These are phyloP conservation scores for Steinernema feltiae DNA, from an alignment of 1,140 invertebrate genomes.

Conservation along the genomic window DNA sequence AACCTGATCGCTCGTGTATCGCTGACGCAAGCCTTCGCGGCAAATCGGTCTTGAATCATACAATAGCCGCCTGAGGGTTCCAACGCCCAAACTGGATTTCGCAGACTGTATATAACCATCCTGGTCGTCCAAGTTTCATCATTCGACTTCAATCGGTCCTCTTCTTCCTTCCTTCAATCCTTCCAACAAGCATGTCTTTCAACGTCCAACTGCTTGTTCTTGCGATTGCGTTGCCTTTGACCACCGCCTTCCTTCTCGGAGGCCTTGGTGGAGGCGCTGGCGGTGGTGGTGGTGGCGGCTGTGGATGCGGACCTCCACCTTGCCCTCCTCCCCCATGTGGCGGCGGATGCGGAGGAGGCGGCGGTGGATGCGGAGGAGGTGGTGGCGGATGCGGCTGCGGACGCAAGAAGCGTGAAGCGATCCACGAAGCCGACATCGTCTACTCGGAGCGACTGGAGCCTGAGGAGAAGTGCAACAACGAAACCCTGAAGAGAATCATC, in stretches of 20 bases:
- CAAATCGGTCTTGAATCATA: neutral
- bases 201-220: too few species aligned
- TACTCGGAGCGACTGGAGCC: neutral
- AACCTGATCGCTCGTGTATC: too few species aligned
- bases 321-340: neutral
- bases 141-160: too few species aligned
- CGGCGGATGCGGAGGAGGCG: neutral
- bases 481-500: neutral
- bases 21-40: neutral
- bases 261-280: constrained; percentile 3
- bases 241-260: neutral
- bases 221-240: neutral
- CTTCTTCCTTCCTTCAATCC: neutral
- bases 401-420: constrained; percentile 4
- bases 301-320: neutral
- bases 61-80: constrained; percentile 6
- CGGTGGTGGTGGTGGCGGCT: neutral
- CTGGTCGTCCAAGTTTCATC: neutral
- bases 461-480: constrained; percentile 3
- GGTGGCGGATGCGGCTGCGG: too few species aligned
- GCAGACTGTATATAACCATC: constrained; percentile 1
- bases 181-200: too few species aligned
- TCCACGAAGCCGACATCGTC: neutral
- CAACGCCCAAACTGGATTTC: neutral
- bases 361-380: too few species aligned